Evolutionary conservation across 1,140 invertebrate species (phyloP).

Genomic region (Neelides sp.): DNA sequence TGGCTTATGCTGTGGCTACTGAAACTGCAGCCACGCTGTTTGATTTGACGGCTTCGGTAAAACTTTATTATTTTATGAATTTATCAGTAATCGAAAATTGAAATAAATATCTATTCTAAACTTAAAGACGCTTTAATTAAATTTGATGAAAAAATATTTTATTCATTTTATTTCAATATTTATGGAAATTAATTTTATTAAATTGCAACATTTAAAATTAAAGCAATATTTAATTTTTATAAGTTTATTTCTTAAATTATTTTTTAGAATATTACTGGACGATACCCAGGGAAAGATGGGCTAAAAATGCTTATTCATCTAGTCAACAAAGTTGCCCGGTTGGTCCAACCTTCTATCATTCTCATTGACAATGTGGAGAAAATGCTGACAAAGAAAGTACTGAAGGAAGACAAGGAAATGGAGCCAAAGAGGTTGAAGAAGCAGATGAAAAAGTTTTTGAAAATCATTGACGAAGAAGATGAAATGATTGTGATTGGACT

Average conservation of each 20-base stretch:
- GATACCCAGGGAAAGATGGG: constrained; percentile 82
- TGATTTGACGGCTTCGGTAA: constrained; percentile 81
- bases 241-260: too few relatives aligned
- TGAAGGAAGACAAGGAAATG: constrained; percentile 66
- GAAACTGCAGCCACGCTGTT: constrained; percentile 80
- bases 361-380: constrained; percentile 85
- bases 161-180: too few relatives aligned
- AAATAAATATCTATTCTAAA: too few relatives aligned
- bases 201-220: too few relatives aligned
- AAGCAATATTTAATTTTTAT: too few relatives aligned
- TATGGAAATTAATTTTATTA: too few relatives aligned
- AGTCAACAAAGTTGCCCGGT: constrained; percentile 46
- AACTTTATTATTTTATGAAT: too few relatives aligned
- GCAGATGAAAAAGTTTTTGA: constrained; percentile 79
- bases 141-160: too few relatives aligned
- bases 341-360: constrained; percentile 78
- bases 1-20: constrained; percentile 74
- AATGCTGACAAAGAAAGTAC: constrained; percentile 84
- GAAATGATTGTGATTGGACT: constrained; percentile 71
- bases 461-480: constrained; percentile 62
- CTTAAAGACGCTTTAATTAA: too few relatives aligned
- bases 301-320: constrained; percentile 81
- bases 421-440: constrained; percentile 91
- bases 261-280: too few relatives aligned
- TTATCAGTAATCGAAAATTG: too few relatives aligned